phyloP scores from a whole-genome alignment of 1,140 invertebrate species.

The Trichonephila clavipes region DNA sequence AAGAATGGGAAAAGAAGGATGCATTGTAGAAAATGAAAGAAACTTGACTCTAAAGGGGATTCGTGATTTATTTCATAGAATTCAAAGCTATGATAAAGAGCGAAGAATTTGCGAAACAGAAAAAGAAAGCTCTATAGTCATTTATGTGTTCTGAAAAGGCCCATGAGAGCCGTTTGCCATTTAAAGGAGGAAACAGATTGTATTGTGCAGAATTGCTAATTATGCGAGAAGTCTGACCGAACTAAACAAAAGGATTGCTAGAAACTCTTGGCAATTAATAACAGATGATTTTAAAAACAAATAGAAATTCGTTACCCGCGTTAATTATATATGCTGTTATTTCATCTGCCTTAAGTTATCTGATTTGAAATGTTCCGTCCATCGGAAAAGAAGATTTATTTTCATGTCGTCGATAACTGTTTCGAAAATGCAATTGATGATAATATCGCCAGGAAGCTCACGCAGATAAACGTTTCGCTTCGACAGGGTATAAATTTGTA shows the following conservation, averaged over 20 bases:
- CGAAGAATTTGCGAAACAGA: not conserved
- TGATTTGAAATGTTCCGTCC: not conserved
- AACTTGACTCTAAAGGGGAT: not conserved
- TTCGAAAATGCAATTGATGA: not conserved
- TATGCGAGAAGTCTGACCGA: not conserved
- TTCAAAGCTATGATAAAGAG: not conserved
- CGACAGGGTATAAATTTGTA: not conserved
- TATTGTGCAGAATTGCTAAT: not conserved
- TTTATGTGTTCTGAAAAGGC: not conserved
- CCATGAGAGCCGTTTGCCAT: not conserved
- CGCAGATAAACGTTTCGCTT: not conserved
- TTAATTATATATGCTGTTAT: slow-evolving; percentile 1
- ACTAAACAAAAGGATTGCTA: not conserved
- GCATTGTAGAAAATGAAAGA: not conserved
- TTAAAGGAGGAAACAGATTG: not conserved
- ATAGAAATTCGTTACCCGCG: not conserved
- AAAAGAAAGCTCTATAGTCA: not conserved
- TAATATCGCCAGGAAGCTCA: not conserved
- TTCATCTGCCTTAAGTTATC: not conserved
- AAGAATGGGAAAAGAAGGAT: not conserved
- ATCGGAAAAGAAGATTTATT: not conserved
- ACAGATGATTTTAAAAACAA: not conserved
- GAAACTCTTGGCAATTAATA: not conserved
- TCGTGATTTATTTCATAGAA: not conserved
- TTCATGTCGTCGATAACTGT: not conserved